phyloP scores from a whole-genome alignment of 2,888 invertebrate genomes.

The Dexiosoma caninum region DNA sequence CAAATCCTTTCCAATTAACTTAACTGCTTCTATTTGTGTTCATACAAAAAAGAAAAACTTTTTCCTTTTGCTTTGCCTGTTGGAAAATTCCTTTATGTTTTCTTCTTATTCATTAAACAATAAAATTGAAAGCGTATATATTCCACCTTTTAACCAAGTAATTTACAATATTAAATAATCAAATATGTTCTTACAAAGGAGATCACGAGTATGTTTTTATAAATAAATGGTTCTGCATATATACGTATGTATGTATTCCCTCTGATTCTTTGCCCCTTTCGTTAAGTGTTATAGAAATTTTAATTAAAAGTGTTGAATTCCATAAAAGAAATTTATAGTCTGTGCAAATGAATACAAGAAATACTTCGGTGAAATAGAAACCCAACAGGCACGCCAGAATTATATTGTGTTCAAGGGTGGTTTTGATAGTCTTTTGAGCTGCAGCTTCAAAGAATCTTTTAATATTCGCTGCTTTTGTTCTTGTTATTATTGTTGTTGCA shows the following conservation, averaged over 20 bases:
- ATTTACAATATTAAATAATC: conserved; percentile 15
- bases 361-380: conserved; percentile 16
- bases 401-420: conserved; percentile 35
- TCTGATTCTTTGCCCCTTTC: neutral
- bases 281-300: conserved; percentile 61
- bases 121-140: neutral
- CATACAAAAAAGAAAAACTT: neutral
- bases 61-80: neutral
- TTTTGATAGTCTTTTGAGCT: conserved; percentile 37
- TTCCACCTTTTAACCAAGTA: conserved; percentile 40
- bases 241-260: no score
- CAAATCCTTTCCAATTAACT: no score
- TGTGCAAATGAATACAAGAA: conserved; percentile 17
- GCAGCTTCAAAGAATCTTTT: conserved; percentile 33
- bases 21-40: no score
- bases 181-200: neutral
- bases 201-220: neutral
- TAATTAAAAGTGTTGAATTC: conserved; percentile 63
- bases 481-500: conserved; percentile 2
- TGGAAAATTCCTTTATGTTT: conserved; percentile 25
- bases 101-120: neutral
- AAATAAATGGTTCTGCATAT: conserved; percentile 19
- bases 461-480: neutral
- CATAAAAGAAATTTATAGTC: conserved; percentile 36
- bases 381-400: neutral